Evolutionary conservation across 2,888 invertebrate genomes (phyloP), one percentile per base, ranked within the genome.

Genomic region (Cheilosia grossa): DNA sequence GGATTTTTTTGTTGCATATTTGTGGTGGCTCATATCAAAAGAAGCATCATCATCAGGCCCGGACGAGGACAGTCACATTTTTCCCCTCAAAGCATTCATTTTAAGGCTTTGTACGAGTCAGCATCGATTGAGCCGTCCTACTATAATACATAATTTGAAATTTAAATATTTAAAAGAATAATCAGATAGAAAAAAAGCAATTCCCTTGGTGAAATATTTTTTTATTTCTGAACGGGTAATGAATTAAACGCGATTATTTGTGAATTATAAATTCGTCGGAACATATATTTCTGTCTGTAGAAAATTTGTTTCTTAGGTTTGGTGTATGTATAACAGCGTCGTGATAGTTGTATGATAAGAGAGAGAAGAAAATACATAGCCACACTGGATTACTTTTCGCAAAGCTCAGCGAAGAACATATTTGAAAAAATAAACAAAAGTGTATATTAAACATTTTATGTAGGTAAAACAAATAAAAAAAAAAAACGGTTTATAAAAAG

Each of bases 61-160:
- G 78, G 70, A 82, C 70, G 78, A 80, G 83, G 70, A 70, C 61
- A 56, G 37, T 78, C 66, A 82, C 78, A 75, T 59, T 81, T 85
- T 64, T 86, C 70, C 51, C 51, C 82, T 81, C 87, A 87, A 87
- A 80, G 87, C 88, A 89, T 89, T 88, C 88, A 88, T 87, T 89
- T 87, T 88, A 87, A 88, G 89, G 89, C 89, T 88, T 88, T 89
- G 88, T 87, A 89, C 88, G 89, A 89, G 89, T 89, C 88, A 89
- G 90, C 89, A 90, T 90, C 90, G 91, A 91, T 91, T 90, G 81
- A 88, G 80, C 88, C 88, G 89, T 88, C 88, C 88, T 87, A 87
- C 80, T 86, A 72, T 59, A 78, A 81, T 53, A 53, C 61, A 40
- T 53, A 56, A 56, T 53, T 70, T 37, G 30, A 69, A 63, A 61